Base-by-base conservation (phyloP, 2,113 vertebrate genomes). In the Hippocampus comes region DNA sequence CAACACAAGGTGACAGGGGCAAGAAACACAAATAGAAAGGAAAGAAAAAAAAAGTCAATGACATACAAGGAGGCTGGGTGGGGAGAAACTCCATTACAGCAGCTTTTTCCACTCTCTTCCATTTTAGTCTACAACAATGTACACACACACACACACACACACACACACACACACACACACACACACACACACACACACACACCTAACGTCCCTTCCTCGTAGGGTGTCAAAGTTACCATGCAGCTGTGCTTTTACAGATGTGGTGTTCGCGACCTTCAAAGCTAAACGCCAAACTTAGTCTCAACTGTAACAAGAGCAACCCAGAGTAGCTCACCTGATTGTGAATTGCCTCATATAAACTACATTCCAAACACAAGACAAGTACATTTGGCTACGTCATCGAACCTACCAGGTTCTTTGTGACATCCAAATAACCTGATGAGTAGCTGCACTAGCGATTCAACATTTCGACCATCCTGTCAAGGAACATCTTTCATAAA, bases 201-300 rank as follows among this genome's bases (percentile, higher is more conserved):
- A 78, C 71, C 73, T 68, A 51, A 75, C 53, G 57, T 77, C 78
- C 78, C 78, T 67, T 82, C 78, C 78, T 86, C 63, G 72, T 65
- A 25, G 79, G 79, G 82, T 76, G 75, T 84, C 77, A 67, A 73
- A 72, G 68, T 87, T 77, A 68, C 72, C 82, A 73, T 73, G 75
- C 87, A 91, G 88, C 89, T 92, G 88, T 91, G 86, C 82, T 91
- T 83, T 82, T 64, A 78, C 89, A 91, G 89, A 91, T 91, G 88
- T 88, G 72, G 65, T 72, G 76, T 82, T 73, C 80, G 56, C 27
- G 38, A 87, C 81, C 76, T 75, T 75, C 61, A 5, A 71, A 78
- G 56, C 75, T 73, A 34, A 80, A 87, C 72, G 75, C 56, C 69
- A 79, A 79, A 81, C 71, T 77, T 59, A 23, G 21, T 66, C n/a